phyloP scores from a whole-genome alignment of 1,140 invertebrate genomes.

The Panagrolaimus sp. region DNA sequence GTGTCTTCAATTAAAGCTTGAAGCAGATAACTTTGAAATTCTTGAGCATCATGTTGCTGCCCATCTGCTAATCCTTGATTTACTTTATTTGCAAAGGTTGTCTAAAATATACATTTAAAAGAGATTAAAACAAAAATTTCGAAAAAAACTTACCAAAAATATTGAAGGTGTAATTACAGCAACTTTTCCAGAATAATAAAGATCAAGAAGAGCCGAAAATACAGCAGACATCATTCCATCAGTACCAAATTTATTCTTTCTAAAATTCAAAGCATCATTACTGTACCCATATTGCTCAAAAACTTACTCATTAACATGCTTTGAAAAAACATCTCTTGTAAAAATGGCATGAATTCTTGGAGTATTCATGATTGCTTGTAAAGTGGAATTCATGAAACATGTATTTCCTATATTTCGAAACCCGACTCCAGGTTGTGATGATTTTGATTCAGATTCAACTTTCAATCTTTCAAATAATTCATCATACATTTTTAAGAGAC shows the following conservation, averaged over 20 bases:
- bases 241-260: slow-evolving; percentile 7
- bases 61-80: slow-evolving; percentile 31
- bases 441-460: neutral
- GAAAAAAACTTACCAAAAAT: no score
- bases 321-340: neutral
- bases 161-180: slow-evolving; percentile 15
- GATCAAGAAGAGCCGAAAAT: slow-evolving; percentile 28
- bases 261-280: no score
- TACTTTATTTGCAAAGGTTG: slow-evolving; percentile 35
- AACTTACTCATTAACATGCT: slow-evolving; percentile 22
- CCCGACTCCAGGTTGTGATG: slow-evolving; percentile 61
- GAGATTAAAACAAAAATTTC: no score
- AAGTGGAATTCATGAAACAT: slow-evolving; percentile 81
- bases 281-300: no score
- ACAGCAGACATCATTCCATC: slow-evolving; percentile 19
- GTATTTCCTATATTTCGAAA: slow-evolving; percentile 79
- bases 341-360: slow-evolving; percentile 22
- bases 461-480: no score
- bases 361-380: slow-evolving; percentile 68
- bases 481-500: no score
- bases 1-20: slow-evolving; percentile 47
- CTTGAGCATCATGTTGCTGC: slow-evolving; percentile 45
- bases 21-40: slow-evolving; percentile 39
- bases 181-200: slow-evolving; percentile 25
- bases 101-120: no score